A percentile compares a stretch with the other conserved stretches of the same genome.
Evolutionary conservation across 2,797 vertebrate genomes (phyloP).

Genomic region (Sebastes goodei): DNA sequence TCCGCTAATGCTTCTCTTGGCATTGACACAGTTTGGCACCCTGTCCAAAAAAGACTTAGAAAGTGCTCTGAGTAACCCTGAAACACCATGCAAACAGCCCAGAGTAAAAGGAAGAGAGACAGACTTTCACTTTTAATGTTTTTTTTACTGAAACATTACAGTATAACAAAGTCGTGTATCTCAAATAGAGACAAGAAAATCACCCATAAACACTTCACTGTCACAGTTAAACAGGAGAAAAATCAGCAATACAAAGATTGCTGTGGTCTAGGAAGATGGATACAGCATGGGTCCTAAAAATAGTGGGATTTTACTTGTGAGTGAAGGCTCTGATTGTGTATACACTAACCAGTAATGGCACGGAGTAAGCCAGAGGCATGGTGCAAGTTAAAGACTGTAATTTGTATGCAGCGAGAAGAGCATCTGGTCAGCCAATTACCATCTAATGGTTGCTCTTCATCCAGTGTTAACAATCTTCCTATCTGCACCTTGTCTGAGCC

Average conservation of each 20-base stretch:
- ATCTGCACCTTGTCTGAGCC: constrained; percentile 49
- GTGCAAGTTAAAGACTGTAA: constrained; percentile 64
- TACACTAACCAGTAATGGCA: constrained; percentile 35
- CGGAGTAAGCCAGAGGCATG: constrained; percentile 35
- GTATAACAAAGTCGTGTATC: neutral
- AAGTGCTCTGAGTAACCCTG: constrained; percentile 64
- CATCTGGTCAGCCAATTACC: constrained; percentile 78
- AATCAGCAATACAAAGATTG: neutral
- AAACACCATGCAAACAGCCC: constrained; percentile 56
- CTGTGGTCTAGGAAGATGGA: neutral
- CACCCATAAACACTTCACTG: neutral
- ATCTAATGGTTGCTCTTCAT: constrained; percentile 74
- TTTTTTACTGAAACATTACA: constrained; percentile 16
- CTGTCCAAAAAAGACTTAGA: constrained; percentile 64
- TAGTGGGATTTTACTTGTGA: constrained; percentile 16
- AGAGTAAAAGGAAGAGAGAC: constrained; percentile 13
- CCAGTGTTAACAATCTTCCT: constrained; percentile 68
- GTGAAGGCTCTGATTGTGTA: constrained; percentile 30
- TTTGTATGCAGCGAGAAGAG: constrained; percentile 70
- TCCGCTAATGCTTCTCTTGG: constrained; percentile 78
- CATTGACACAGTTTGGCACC: constrained; percentile 73
- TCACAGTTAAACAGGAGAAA: neutral
- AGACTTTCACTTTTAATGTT: constrained; percentile 28
- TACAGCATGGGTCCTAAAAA: neutral
- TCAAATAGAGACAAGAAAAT: constrained; percentile 15